Evolutionary conservation across 53 echinoderm and acorn worm genomes (phyloP).

Genomic region (Pentamera pediparva): DNA sequence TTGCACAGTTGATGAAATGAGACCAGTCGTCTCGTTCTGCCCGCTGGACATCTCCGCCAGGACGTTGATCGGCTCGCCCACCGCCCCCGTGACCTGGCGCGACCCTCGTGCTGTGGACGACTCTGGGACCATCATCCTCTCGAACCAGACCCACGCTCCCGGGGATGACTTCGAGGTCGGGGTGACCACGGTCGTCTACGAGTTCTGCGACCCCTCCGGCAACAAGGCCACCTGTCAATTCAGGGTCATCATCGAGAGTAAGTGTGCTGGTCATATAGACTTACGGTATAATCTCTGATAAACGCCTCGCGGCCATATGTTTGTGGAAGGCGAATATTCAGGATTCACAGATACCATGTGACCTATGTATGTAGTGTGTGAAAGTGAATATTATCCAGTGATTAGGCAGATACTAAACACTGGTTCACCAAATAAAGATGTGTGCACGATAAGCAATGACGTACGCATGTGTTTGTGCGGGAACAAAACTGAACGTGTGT

Average conservation of each 20-base stretch:
- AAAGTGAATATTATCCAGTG: too few species aligned
- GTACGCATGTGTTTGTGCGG: too few species aligned
- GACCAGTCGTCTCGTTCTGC: constrained; percentile 4
- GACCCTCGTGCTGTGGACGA: background rate
- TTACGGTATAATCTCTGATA: too few species aligned
- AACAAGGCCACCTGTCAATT: constrained; percentile 47
- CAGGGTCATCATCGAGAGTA: constrained; percentile 55
- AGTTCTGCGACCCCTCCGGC: constrained; percentile 29
- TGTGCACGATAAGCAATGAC: too few species aligned
- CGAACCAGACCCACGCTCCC: constrained; percentile 22
- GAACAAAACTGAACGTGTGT: too few species aligned
- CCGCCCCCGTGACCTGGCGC: background rate
- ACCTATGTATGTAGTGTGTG: too few species aligned
- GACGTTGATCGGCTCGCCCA: background rate
- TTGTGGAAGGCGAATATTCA: too few species aligned
- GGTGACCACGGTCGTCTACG: constrained; percentile 47
- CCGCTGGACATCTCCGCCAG: background rate
- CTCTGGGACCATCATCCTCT: background rate
- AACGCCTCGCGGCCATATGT: too few species aligned
- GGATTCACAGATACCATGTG: too few species aligned
- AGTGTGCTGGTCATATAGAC: too few species aligned
- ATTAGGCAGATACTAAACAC: too few species aligned
- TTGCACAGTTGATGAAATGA: constrained; percentile 8
- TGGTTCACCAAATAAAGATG: too few species aligned
- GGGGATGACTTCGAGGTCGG: constrained; percentile 48